These are phyloP conservation scores for Baccha elongata DNA, from an alignment of 2,888 invertebrate genomes.

Conservation along the genomic window DNA sequence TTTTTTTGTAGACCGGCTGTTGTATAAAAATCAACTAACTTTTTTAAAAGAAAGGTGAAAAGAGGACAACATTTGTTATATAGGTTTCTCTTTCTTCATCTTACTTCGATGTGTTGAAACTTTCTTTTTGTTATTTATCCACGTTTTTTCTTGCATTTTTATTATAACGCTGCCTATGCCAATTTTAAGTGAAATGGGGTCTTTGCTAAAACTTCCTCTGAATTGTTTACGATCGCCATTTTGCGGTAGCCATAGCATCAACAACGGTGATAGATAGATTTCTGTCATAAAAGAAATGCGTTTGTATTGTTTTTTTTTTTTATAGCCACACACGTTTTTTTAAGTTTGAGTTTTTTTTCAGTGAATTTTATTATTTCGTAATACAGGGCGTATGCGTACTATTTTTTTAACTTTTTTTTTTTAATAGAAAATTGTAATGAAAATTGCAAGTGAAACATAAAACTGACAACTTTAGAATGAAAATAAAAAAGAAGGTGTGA, in stretches of 20 bases:
- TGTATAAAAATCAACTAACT: constrained; percentile 11
- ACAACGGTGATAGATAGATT: background rate
- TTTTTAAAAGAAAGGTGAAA: background rate
- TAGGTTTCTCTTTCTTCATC: constrained; percentile 54
- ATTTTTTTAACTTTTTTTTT: constrained; percentile 32
- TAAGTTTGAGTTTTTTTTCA: constrained; percentile 17
- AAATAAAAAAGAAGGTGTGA: no score
- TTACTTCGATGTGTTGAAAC: constrained; percentile 39
- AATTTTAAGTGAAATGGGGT: constrained; percentile 48
- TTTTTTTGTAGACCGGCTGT: constrained; percentile 28
- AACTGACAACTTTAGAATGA: no score
- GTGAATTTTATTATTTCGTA: constrained; percentile 18
- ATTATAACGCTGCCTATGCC: constrained; percentile 23
- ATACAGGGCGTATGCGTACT: constrained; percentile 61
- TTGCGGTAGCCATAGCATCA: constrained; percentile 56
- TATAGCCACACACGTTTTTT: constrained; percentile 27
- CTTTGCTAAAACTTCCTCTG: constrained; percentile 32
- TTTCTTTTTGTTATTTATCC: constrained; percentile 61
- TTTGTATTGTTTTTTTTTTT: constrained; percentile 25
- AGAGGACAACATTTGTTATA: constrained; percentile 3
- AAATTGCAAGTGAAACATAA: no score
- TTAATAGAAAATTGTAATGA: constrained; percentile 15
- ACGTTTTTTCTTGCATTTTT: constrained; percentile 15
- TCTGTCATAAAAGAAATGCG: constrained; percentile 12
- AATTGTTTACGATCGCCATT: constrained; percentile 67